phyloP scores from a whole-genome alignment of 2,797 vertebrate genomes.

The Calcarius lapponicus region DNA sequence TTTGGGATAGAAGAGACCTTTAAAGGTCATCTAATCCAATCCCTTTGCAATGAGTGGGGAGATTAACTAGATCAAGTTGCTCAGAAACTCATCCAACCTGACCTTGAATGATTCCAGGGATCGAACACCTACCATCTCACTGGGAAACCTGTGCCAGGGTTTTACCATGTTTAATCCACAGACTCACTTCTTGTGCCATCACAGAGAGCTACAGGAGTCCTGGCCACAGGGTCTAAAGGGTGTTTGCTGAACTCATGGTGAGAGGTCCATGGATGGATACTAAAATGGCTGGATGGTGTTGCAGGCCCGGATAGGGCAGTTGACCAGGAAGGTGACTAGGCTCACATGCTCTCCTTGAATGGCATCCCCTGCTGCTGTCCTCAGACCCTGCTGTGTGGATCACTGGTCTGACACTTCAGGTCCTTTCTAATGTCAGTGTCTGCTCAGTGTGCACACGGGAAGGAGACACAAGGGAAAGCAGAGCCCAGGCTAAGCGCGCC shows the following conservation, averaged over 20 bases:
- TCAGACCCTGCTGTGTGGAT: neutral
- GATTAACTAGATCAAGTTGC: neutral
- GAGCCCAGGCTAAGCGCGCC: neutral
- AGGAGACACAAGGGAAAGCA: neutral
- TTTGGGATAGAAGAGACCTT: neutral
- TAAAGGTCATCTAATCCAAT: neutral
- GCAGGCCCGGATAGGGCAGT: neutral
- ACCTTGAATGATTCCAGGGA: neutral
- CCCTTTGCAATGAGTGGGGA: neutral
- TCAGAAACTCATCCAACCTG: neutral
- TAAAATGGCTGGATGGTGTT: neutral
- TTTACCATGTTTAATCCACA: neutral
- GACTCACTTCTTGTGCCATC: neutral
- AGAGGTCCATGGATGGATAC: neutral
- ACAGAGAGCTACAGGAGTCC: neutral
- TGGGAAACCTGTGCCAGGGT: neutral
- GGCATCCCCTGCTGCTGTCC: neutral
- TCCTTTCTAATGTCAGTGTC: neutral
- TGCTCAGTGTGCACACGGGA: neutral
- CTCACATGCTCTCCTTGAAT: neutral
- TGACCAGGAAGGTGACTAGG: neutral
- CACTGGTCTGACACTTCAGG: neutral
- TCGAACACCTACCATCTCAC: neutral
- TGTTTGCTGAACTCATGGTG: neutral
- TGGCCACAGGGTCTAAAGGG: neutral